Evolutionary conservation across 2,797 vertebrate species (phyloP), one percentile per base, ranked within the genome.

Genomic region (Acanthurus leucopareius): DNA sequence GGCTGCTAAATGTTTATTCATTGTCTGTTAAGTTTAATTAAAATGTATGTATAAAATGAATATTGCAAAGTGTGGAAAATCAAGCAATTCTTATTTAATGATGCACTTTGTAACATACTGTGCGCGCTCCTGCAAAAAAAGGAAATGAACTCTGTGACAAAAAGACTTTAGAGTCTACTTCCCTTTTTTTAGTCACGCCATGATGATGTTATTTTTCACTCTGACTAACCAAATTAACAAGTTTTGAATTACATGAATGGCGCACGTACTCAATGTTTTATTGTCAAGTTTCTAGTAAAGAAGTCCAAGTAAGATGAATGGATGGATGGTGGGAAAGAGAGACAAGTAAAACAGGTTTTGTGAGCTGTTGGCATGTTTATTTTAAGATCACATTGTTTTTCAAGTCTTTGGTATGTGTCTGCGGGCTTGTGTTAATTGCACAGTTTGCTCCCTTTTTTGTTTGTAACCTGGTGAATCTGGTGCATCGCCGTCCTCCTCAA

Each of bases 371-470:
- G 42, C 14, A 7, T n/a, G 22, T 45, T 45, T 32, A 19, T 25
- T 40, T 40, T 40, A 5, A 38, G 48, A 61, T 16, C 2, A 3
- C 13, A 5, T 10, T 62, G 15, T 25, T 63, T 35, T 22, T 22
- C 10, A 3, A 38, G 17, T 32, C 0, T n/a, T n/a, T 4, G 42
- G 15, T 59, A 40, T 40, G 54, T 48, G 9, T n/a, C 8, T 10
- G 40, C 6, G 0, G 6, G 20, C 9, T 20, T 17, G n/a, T 28
- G 1, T 4, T 35, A 1, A 15, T 20, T 10, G 10, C 17, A 17
- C 4, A 0, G 4, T 7, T 19, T 11, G 7, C 32, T 52, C n/a
- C 9, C n/a, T 32, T 15, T 10, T 58, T 0, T 17, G 10, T 0
- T 14, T 20, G 32, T 25, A 2, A 25, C 22, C 17, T 19, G 3